Evolutionary conservation across 1,140 invertebrate species (phyloP), one percentile per base, ranked within the genome.

Genomic region (Plodia interpunctella): DNA sequence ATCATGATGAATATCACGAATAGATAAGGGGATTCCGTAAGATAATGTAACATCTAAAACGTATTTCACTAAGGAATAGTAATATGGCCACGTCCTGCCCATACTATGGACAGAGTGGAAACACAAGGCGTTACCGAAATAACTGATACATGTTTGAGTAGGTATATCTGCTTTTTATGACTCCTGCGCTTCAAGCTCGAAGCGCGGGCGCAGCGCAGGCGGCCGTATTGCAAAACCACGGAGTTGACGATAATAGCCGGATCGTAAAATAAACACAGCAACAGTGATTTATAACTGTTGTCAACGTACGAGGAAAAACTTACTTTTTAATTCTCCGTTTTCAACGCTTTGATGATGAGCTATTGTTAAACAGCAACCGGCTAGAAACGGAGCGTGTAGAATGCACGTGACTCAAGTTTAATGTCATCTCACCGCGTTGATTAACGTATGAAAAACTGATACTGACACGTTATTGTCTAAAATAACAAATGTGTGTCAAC

Each of bases 231-330:
- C 83, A 83, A 87, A 87, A 87, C 80, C 83, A 70, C 74, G 68
- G 70, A 69, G 70, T 73, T 82, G 76, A 80, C 79, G 76, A 82
- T 86, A 82, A 83, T 83, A 86, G 78, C 75, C 68, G 63, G 76
- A 79, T 83, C 80, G 76, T 87, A 83, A 87, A 87, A 78, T 81
- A 83, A 87, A 83, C 78, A 81, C 78, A 66, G 68, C 67, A 62
- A 73, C 70, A 61, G 70, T 82, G 83, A 84, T 84, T 84, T 87
- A 87, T 72, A 78, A 72, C 76, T 60, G 63, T 64, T 80, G 80
- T 83, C 83, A 79, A 76, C 75, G 56, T 55, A 63, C 60, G 73
- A 73, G 70, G 72, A 80, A 80, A 82, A 78, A 76, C 74, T 71
- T 61, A 72, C 63, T 75, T 78, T 80, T 83, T 80, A 76, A 78